phyloP scores from a whole-genome alignment of 2,113 vertebrate species.

The Oncorhynchus kisutch region DNA sequence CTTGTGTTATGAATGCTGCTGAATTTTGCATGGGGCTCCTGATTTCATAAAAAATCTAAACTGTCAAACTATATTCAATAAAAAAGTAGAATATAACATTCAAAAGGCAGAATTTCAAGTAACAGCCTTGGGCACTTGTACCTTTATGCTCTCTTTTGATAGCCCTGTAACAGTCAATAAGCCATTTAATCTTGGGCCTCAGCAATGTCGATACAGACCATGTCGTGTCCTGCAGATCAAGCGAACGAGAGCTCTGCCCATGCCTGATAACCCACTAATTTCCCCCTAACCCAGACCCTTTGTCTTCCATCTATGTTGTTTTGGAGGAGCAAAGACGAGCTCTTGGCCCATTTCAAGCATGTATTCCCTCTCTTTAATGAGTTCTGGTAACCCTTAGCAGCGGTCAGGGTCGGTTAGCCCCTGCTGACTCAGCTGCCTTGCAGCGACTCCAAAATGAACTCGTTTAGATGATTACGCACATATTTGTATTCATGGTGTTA shows the following conservation, averaged over 20 bases:
- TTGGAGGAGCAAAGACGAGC: constrained; percentile 59
- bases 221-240: constrained; percentile 61
- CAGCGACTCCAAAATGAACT: constrained; percentile 60
- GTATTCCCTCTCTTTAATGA: constrained; percentile 72
- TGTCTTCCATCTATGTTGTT: constrained; percentile 64
- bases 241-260: constrained; percentile 63
- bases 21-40: neutral
- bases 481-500: constrained; percentile 62
- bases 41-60: neutral
- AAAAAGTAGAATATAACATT: no score
- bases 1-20: neutral
- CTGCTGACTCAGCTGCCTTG: constrained; percentile 44
- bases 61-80: neutral
- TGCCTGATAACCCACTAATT: constrained; percentile 74
- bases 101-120: constrained; percentile 26
- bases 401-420: constrained; percentile 11
- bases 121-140: constrained; percentile 1
- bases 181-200: constrained; percentile 73
- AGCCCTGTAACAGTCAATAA: constrained; percentile 75
- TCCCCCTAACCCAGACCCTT: constrained; percentile 60
- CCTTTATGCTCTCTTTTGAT: constrained; percentile 46
- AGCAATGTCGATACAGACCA: constrained; percentile 66
- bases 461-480: constrained; percentile 72
- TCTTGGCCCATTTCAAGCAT: constrained; percentile 75
- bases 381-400: constrained; percentile 70